phyloP scores from a whole-genome alignment of 1,140 invertebrate genomes.

The Pogonomyrmex californicus region DNA sequence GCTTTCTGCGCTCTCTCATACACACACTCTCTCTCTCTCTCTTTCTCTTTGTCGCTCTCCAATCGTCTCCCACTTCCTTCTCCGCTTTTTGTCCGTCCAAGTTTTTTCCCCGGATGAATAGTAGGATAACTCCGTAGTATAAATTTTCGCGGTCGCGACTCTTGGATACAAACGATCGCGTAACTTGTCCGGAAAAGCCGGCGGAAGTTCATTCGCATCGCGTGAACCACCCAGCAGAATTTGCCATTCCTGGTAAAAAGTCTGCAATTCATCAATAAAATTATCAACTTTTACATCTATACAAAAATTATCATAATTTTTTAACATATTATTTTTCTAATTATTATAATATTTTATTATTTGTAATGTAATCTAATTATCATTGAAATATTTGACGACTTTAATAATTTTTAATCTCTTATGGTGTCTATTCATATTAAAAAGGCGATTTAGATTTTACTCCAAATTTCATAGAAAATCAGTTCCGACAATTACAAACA shows the following conservation, averaged over 20 bases:
- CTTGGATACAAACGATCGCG: conserved; percentile 49
- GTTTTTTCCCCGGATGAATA: conserved; percentile 64
- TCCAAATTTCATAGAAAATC: neutral
- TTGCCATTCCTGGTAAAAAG: neutral
- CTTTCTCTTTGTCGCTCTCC: neutral
- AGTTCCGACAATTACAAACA: neutral
- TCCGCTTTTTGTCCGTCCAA: conserved; percentile 38
- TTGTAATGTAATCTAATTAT: neutral
- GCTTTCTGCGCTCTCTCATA: conserved; percentile 33
- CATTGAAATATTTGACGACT: neutral
- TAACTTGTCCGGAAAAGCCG: conserved; percentile 29
- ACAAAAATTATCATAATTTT: neutral
- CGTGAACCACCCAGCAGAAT: neutral
- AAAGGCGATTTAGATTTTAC: neutral
- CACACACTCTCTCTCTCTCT: conserved; percentile 8
- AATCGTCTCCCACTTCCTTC: conserved; percentile 35
- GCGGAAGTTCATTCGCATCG: conserved; percentile 28
- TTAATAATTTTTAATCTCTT: neutral
- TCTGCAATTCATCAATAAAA: neutral
- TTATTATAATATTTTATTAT: neutral
- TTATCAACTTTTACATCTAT: neutral
- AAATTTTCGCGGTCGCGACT: conserved; percentile 64
- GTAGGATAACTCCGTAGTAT: conserved; percentile 59
- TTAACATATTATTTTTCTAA: neutral
- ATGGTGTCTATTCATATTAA: neutral